phyloP scores from a whole-genome alignment of 2,113 vertebrate species.

The Ovibos moschatus region DNA sequence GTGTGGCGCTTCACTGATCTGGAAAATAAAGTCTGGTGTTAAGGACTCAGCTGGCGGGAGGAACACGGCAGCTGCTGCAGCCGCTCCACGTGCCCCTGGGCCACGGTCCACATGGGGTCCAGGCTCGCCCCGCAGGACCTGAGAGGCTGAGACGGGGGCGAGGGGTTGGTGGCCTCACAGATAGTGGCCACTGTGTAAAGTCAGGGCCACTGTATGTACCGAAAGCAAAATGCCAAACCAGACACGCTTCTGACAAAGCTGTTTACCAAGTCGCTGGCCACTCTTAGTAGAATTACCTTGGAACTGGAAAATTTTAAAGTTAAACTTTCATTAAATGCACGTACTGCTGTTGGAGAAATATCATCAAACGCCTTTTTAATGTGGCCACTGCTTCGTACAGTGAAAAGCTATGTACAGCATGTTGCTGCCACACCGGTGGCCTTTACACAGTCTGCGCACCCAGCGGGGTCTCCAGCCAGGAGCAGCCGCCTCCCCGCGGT shows the following conservation, averaged over 20 bases:
- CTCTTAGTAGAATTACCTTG: conserved; percentile 56
- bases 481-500: conserved; percentile 73
- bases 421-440: conserved; percentile 76
- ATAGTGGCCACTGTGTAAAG: conserved; percentile 23
- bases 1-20: not conserved
- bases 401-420: conserved; percentile 84
- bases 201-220: conserved; percentile 29
- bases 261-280: conserved; percentile 41
- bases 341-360: conserved; percentile 73
- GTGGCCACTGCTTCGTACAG: conserved; percentile 83
- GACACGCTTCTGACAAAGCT: conserved; percentile 63
- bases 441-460: conserved; percentile 63
- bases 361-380: conserved; percentile 85
- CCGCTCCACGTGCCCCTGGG: not conserved
- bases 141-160: conserved; percentile 27
- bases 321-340: conserved; percentile 76
- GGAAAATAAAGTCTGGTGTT: conserved; percentile 12
- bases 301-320: conserved; percentile 66
- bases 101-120: not conserved
- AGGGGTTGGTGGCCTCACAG: conserved; percentile 38
- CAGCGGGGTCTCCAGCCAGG: conserved; percentile 66
- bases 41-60: not conserved
- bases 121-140: conserved; percentile 38
- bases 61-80: not conserved
- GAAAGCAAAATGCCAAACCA: not conserved